Base-by-base conservation (phyloP, 2,113 vertebrate species). In the Labeo rohita region DNA sequence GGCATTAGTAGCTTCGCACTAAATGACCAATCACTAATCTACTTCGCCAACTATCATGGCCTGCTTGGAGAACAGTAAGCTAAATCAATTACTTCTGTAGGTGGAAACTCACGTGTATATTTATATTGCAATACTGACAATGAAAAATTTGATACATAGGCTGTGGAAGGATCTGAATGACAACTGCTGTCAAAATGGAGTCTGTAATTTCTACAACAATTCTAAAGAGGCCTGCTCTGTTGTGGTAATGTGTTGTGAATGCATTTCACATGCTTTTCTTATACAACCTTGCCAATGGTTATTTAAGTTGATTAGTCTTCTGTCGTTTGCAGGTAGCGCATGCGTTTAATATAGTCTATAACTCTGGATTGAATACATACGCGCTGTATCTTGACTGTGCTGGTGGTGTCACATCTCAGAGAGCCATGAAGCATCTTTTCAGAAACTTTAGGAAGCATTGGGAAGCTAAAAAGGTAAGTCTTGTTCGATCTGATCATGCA, bases 11-110 rank as follows among this genome's bases (percentile, higher is more conserved):
- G 94, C 84, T 93, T 86, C 72, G 90, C 66, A 8, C 88, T 93
- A 45, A 95, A 96, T 84, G 94, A 95, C 86, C 93, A 95, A 75
- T 88, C 89, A 21, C 86, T 95, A 85, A 91, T 96, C 85, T 95
- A 95, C 90, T 96, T 95, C 86, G 94, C 90, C 43, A 95, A 96
- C 89, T 96, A 95, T 70, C 95, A 95, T 3, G 95, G 95, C 66
- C 93, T 96, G 18, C 94, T 96, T 88, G 95, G 95, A 92, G 93
- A 95, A 86, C 88, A 92, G 95, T 96, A 88, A 91, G 94, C 45
- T 23, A 21, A 61, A 36, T 54, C 23, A 21, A 18, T 74, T 74
- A 73, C 56, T 61, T n/a, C n/a, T 70, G 52, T 52, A 18, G 50
- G 15, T 68, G 8, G 13, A 15, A 18, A 28, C 12, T 16, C 2